A percentile compares a stretch with the other conserved stretches of the same genome.
Evolutionary conservation across 2,797 vertebrate species (phyloP).

Genomic region (Gymnoscopelus microlampas): DNA sequence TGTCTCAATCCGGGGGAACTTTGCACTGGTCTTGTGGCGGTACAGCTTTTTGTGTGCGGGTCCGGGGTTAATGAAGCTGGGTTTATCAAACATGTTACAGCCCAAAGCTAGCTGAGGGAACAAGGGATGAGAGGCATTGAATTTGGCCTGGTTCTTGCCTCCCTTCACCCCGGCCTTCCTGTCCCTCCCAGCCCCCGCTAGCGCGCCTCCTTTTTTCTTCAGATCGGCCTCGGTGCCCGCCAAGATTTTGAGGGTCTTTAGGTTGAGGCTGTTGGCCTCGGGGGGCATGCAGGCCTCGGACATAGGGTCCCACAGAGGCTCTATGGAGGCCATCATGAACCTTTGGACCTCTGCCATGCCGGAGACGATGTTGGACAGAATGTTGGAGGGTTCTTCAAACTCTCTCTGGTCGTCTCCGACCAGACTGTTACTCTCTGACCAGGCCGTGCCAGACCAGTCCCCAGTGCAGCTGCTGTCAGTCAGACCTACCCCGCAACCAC

Average conservation of each 20-base stretch:
- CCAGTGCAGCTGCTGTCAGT: slow-evolving; percentile 81
- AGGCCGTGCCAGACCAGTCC: slow-evolving; percentile 87
- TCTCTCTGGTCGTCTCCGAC: slow-evolving; percentile 96
- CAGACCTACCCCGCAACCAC: slow-evolving; percentile 77
- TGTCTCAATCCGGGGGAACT: slow-evolving; percentile 96
- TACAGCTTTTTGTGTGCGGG: slow-evolving; percentile 99
- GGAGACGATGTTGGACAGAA: slow-evolving; percentile 98
- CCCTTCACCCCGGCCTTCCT: slow-evolving; percentile 91
- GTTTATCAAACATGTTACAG: slow-evolving; percentile 95
- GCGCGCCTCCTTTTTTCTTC: slow-evolving; percentile 90
- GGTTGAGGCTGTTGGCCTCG: slow-evolving; percentile 96
- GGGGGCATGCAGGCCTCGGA: slow-evolving; percentile 90
- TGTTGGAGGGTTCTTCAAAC: slow-evolving; percentile 98
- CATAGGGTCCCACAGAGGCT: slow-evolving; percentile 95
- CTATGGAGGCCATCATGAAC: slow-evolving; percentile 99
- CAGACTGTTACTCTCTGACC: slow-evolving; percentile 89
- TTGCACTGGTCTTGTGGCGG: slow-evolving; percentile 98
- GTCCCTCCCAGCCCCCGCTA: slow-evolving; percentile 85
- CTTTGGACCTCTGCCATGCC: slow-evolving; percentile 99
- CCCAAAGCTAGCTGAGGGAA: slow-evolving; percentile 89
- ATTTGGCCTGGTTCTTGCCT: slow-evolving; percentile 92
- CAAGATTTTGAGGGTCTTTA: slow-evolving; percentile 99
- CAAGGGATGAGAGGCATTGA: slow-evolving; percentile 83
- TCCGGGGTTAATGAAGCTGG: slow-evolving; percentile 94
- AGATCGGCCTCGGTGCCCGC: slow-evolving; percentile 94